Percentiles rank a stretch among this genome's conserved stretches.
Conservation (phyloP, 2,797 vertebrate genomes). For the Pangasius macronema region DNA sequence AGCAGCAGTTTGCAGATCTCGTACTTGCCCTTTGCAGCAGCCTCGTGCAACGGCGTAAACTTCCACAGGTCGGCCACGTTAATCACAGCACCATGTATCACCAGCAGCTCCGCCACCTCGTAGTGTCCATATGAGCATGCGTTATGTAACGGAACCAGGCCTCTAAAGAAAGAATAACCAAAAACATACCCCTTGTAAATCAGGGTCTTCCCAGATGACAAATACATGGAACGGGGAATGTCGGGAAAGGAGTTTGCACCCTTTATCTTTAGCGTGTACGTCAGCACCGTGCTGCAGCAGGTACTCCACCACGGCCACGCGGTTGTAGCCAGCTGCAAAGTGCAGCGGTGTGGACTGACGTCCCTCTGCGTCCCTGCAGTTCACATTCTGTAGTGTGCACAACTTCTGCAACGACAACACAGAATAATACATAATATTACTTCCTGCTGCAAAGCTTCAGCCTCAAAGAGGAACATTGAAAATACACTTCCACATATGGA, state of each 20-base stretch:
- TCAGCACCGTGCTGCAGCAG: conserved; percentile 95
- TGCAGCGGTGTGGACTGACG: conserved; percentile 98
- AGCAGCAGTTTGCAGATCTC: conserved; percentile 98
- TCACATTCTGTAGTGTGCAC: conserved; percentile 93
- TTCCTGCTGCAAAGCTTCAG: background rate
- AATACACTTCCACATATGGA: background rate
- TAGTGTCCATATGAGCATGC: conserved; percentile 98
- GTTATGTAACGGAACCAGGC: conserved; percentile 95
- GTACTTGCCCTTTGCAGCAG: conserved; percentile 97
- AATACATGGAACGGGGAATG: background rate
- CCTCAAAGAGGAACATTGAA: background rate
- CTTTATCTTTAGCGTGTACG: conserved; percentile 98
- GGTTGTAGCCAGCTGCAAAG: conserved; percentile 97
- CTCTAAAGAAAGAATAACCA: conserved; percentile 69
- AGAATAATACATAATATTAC: background rate
- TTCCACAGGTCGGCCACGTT: conserved; percentile 98
- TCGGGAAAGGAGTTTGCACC: conserved; percentile 69
- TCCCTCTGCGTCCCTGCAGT: conserved; percentile 95
- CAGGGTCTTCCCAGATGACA: background rate
- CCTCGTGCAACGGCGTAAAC: conserved; percentile 97
- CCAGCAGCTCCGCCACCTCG: conserved; percentile 94
- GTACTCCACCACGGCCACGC: conserved; percentile 93
- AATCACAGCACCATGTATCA: conserved; percentile 93
- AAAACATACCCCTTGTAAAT: background rate
- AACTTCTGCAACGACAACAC: conserved; percentile 77